Evolutionary conservation across 2,888 invertebrate species (phyloP), one percentile per base, ranked within the genome.

Genomic region (Chamaedrilus cognettii): DNA sequence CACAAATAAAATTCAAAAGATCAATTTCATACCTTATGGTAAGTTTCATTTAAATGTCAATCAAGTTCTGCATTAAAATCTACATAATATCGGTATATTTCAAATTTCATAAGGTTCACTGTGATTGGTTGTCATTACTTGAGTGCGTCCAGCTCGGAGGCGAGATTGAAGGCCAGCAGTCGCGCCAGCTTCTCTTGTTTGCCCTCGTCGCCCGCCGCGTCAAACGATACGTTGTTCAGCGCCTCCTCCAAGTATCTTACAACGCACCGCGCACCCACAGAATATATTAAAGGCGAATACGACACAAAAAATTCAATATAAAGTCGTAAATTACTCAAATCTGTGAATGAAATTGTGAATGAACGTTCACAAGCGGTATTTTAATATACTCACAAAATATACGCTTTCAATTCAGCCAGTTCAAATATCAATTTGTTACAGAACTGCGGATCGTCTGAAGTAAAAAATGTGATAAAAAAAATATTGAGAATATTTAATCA

Each of bases 131-230:
- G 7, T 42, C 7, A 7, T 87, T 87, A 84, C 84, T 87, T 89
- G 42, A 93, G 78, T 91, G 91, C 92, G 19, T 87, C 86, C 0
- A 89, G 84, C 81, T 93, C 93, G 35, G 87, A 85, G 2, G 87
- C 87, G 64, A 90, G 87, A 77, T 91, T 88, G 60, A 72, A 72
- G 0, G 72, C 67, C 19, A 78, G 50, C 32, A 79, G 64, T 57
- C 72, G 66, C 5, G 74, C 60, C 31, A 77, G 60, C 62, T 71
- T 69, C 23, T 64, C 69, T 49, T 62, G 60, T 31, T n/a, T n/a
- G n/a, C 76, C 72, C 30, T 72, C 65, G 4, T n/a, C 35, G 32
- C 64, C 65, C 3, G 42, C 31, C 11, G 15, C 26, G 34, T 55
- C 62, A 26, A 72, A 66, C 11, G 67, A 42, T 1, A 72, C 52